Evolutionary conservation across 2,797 vertebrate species (phyloP), one percentile per base, ranked within the genome.

Genomic region (Parauchenoglanis punctatus): DNA sequence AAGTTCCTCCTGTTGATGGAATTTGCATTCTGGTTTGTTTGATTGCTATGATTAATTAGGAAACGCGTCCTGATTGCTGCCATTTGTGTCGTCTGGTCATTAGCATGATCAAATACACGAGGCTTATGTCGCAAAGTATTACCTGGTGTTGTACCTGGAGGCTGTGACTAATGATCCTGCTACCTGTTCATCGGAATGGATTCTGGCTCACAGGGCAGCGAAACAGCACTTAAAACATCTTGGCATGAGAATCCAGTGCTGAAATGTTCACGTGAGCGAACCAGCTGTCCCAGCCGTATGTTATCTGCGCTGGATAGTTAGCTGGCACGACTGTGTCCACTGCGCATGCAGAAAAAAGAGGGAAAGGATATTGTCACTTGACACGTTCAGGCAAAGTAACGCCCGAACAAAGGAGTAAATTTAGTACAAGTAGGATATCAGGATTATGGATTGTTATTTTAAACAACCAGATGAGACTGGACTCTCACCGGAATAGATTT

Each of bases 221-320:
- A 59, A 23, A 13, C 31, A 40, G 11, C 54, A 25, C 5, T 4
- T 2, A 40, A 44, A 20, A 65, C 23, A 6, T 17, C 40, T 28
- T 82, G 81, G 81, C 81, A 28, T 6, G 6, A n/a, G 35, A 82
- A n/a, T 17, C 80, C 80, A 17, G 80, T 23, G 15, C 15, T 2
- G 61, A 67, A 65, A 83, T 7, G 81, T 31, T 35, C 63, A 11
- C 40, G 3, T 28, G 61, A 28, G 6, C 61, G 15, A 54, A 70
- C 28, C 82, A 84, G 65, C 67, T 56, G 82, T 23, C 67, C 12
- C 18, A 44, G 67, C 49, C 31, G 52, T 70, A 70, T 70, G 49
- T 20, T 58, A 1, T 56, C 52, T 18, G 40, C 31, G 28, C 76
- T 35, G 28, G 28, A 78, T 35, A 58, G 52, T 78, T 31, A 58